phyloP scores from a whole-genome alignment of 2,113 vertebrate species.

The Balaenoptera acutorostrata region DNA sequence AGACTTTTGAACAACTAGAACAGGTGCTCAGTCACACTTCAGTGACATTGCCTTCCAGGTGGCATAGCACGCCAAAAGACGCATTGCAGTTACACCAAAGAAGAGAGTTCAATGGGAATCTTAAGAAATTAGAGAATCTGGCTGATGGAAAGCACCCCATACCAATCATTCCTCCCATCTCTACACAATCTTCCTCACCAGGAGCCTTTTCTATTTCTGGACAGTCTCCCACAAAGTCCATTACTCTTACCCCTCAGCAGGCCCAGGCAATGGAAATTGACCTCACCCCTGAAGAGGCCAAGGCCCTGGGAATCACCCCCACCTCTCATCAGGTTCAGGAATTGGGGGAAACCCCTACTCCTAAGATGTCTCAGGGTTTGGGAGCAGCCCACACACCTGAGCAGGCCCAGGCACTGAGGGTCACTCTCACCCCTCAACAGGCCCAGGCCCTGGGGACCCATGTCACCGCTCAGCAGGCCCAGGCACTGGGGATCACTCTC shows the following conservation, averaged over 20 bases:
- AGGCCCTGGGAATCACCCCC: background rate
- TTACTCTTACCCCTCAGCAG: background rate
- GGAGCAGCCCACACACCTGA: background rate
- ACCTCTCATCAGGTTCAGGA: background rate
- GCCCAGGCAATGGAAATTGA: background rate
- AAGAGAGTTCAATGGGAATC: background rate
- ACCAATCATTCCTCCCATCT: background rate
- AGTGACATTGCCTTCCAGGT: background rate
- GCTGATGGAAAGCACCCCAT: background rate
- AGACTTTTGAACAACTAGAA: background rate
- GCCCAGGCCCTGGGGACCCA: accelerated
- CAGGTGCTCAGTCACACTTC: background rate
- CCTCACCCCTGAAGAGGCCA: background rate
- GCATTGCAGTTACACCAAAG: background rate
- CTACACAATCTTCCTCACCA: accelerated
- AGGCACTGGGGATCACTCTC: background rate
- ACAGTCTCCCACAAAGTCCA: background rate
- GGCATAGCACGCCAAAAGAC: background rate
- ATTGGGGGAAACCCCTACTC: background rate
- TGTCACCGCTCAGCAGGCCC: background rate
- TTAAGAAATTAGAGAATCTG: background rate
- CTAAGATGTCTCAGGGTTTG: background rate
- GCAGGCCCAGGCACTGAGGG: accelerated
- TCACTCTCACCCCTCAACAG: background rate
- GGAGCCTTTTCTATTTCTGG: background rate